phyloP scores from a whole-genome alignment of 2,888 invertebrate species.

The Patella ulyssiponensis region DNA sequence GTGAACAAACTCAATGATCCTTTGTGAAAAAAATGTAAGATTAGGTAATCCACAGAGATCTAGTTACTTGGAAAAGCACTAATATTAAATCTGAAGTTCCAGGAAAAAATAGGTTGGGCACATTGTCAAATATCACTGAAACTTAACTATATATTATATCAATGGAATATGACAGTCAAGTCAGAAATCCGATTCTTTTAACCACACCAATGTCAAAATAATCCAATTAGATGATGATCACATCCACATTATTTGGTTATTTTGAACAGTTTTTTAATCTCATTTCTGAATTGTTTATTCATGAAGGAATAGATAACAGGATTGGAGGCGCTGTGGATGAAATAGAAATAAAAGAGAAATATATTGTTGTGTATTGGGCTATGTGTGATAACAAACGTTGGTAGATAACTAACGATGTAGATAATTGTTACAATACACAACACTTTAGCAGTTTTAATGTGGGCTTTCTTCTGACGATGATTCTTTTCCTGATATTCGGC shows the following conservation, averaged over 20 bases:
- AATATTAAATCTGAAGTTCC: too few species aligned
- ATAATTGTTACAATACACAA: conserved; percentile 56
- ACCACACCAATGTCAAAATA: neutral
- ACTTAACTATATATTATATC: too few species aligned
- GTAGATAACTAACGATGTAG: conserved; percentile 58
- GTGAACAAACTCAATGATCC: too few species aligned
- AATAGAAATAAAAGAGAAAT: conserved; percentile 56
- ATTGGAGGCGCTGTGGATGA: conserved; percentile 61
- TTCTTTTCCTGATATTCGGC: conserved; percentile 2
- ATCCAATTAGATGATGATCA: neutral
- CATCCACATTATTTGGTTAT: neutral
- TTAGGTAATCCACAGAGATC: too few species aligned
- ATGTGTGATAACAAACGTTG: conserved; percentile 54
- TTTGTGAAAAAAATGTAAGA: too few species aligned
- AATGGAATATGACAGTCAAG: too few species aligned
- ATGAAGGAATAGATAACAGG: conserved; percentile 64
- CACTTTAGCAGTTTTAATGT: conserved; percentile 59
- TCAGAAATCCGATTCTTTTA: too few species aligned
- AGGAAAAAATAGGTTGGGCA: too few species aligned
- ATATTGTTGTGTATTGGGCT: conserved; percentile 40
- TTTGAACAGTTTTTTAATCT: conserved; percentile 39
- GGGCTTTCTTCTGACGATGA: conserved; percentile 34
- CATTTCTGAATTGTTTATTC: conserved; percentile 53
- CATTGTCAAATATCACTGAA: too few species aligned
- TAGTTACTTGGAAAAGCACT: too few species aligned